These are phyloP conservation scores for Drosophila pegasa DNA, from an alignment of 2,888 invertebrate genomes.

Conservation along the genomic window DNA sequence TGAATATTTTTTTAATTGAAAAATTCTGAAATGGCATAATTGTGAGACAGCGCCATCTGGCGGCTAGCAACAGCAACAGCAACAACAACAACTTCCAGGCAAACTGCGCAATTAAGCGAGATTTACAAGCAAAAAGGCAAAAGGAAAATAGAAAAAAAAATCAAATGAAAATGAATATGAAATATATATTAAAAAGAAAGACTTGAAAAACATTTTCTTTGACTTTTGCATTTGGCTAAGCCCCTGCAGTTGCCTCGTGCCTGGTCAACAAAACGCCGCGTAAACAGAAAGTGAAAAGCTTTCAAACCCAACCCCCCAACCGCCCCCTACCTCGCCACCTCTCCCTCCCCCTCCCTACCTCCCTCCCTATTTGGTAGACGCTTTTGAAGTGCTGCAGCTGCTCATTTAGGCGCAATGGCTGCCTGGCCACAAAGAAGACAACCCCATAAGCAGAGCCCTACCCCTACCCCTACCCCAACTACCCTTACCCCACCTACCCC, in stretches of 20 bases:
- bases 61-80: constrained; percentile 17
- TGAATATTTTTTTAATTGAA: constrained; percentile 66
- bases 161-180: neutral
- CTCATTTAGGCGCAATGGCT: constrained; percentile 74
- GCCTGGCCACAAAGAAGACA: constrained; percentile 49
- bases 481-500: neutral
- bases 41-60: constrained; percentile 60
- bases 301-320: neutral
- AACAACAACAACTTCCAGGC: constrained; percentile 30
- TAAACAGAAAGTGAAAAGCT: constrained; percentile 60
- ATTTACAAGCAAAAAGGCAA: constrained; percentile 26
- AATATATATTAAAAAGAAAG: constrained; percentile 1
- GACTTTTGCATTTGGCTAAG: constrained; percentile 12
- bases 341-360: neutral
- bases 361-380: constrained; percentile 12
- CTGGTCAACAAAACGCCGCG: constrained; percentile 64
- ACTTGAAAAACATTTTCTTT: constrained; percentile 28
- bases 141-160: neutral
- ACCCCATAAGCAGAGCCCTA: constrained; percentile 15
- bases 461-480: neutral
- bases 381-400: constrained; percentile 61
- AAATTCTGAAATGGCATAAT: constrained; percentile 77
- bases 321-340: neutral
- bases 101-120: constrained; percentile 23
- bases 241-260: neutral